A percentile compares a stretch with the other conserved stretches of the same genome.
Evolutionary conservation across 2,113 vertebrate species (phyloP).

Genomic region (Nesogale talazaci): DNA sequence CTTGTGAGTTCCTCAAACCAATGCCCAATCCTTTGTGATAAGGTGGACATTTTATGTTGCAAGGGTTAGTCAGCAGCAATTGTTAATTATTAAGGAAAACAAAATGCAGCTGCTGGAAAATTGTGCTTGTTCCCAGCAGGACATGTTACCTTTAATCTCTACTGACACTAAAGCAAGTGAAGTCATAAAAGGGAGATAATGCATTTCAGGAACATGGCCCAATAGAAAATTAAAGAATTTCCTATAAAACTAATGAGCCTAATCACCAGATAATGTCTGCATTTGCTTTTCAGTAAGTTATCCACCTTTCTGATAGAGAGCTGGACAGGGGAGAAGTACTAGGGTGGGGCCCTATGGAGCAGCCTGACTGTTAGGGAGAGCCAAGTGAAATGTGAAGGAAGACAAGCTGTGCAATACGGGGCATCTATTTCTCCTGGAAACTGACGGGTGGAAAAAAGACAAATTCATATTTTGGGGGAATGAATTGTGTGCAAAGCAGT

Average conservation of each 20-base stretch:
- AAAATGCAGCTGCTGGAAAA: slow-evolving; percentile 87
- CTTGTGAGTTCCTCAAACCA: slow-evolving; percentile 81
- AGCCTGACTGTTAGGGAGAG: background rate
- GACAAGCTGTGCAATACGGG: background rate
- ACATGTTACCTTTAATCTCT: slow-evolving; percentile 86
- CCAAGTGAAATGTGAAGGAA: background rate
- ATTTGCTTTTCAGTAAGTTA: slow-evolving; percentile 58
- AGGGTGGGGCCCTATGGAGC: background rate
- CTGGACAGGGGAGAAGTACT: background rate
- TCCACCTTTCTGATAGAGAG: slow-evolving; percentile 4
- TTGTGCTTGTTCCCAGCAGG: slow-evolving; percentile 86
- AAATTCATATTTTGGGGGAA: background rate
- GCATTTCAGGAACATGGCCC: slow-evolving; percentile 78
- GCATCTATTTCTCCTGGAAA: background rate
- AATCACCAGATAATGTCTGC: slow-evolving; percentile 75
- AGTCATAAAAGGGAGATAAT: slow-evolving; percentile 83
- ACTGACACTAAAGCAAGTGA: slow-evolving; percentile 84
- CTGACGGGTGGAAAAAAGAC: background rate
- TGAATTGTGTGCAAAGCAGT: no score
- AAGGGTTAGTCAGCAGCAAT: slow-evolving; percentile 83
- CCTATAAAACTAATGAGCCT: slow-evolving; percentile 79
- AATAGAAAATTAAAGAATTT: slow-evolving; percentile 82
- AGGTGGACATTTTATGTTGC: slow-evolving; percentile 81
- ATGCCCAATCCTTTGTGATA: slow-evolving; percentile 78
- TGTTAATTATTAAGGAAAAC: slow-evolving; percentile 90